These are phyloP conservation scores for Leucozona laternaria DNA, from an alignment of 2,888 invertebrate species.

Conservation along the genomic window DNA sequence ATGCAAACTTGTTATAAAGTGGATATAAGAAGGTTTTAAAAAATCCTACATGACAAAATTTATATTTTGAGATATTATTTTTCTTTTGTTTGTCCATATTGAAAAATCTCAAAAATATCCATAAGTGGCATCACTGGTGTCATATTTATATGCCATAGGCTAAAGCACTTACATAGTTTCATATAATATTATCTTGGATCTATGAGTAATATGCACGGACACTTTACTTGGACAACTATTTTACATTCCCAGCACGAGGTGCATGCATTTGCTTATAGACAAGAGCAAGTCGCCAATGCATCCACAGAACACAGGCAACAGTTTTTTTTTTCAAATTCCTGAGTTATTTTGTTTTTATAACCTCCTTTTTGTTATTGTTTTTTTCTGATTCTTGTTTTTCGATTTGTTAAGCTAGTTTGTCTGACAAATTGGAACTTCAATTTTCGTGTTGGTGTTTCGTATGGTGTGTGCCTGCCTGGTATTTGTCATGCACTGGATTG, in stretches of 20 bases:
- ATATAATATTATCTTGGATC: conserved; percentile 49
- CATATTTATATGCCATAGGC: not conserved
- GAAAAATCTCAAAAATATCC: too few relatives aligned
- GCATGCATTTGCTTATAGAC: not conserved
- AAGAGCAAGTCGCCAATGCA: conserved; percentile 4
- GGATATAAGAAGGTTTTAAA: too few relatives aligned
- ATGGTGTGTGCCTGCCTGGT: conserved; percentile 3
- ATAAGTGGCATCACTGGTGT: not conserved
- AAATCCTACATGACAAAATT: too few relatives aligned
- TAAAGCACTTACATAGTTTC: not conserved
- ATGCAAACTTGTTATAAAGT: too few relatives aligned
- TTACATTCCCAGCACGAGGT: conserved; percentile 45
- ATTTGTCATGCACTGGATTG: conserved; percentile 55
- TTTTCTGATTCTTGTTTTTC: conserved; percentile 22
- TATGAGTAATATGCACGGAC: conserved; percentile 33
- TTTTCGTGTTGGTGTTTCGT: conserved; percentile 15
- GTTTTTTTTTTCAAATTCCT: conserved; percentile 7
- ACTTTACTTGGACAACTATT: conserved; percentile 44
- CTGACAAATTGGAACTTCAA: conserved; percentile 60
- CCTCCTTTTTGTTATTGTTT: not conserved
- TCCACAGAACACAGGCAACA: conserved; percentile 1
- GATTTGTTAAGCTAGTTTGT: conserved; percentile 38
- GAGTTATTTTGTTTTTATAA: conserved; percentile 1
- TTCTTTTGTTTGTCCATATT: too few relatives aligned
- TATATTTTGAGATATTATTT: too few relatives aligned